Base-by-base conservation (phyloP, 2,888 invertebrate genomes). In the Noctua janthe region DNA sequence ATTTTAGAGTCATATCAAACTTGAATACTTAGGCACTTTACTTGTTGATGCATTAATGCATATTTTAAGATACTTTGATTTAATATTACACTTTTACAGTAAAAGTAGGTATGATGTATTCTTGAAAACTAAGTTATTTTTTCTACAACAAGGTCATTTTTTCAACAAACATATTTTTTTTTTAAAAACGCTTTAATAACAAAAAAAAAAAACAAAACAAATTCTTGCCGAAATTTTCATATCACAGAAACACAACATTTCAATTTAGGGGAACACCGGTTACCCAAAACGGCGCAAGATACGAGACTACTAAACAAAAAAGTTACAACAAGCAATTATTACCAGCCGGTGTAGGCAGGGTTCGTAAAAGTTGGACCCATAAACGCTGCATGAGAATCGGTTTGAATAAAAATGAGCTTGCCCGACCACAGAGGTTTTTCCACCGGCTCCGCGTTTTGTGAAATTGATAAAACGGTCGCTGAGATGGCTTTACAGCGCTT, bases 331-430 rank as follows among this genome's bases (percentile, higher is more conserved):
- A 84, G 90, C 91, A 90, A 92, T 92, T 92, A 92, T 89, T 85
- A 66, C 74, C 89, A 88, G 80, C 87, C 86, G 86, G 85, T 75
- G 84, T 82, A 73, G 82, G 78, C 81, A 84, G 77, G 78, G 79
- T 62, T 77, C 56, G 70, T 84, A 87, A 90, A 93, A 94, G 88
- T 94, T 93, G 78, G 78, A 82, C 76, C 88, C 90, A 90, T 93
- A 93, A 93, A 92, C 92, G 90, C 91, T 90, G 91, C 90, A 91
- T 92, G 89, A 90, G 90, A 92, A 93, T 91, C 85, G 90, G 83
- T 92, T 92, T 93, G 91, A 93, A 93, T 92, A 92, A 91, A 91
- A 92, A 91, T 92, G 91, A 92, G 90, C 78, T 76, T 66, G 43
- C 67, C 76, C 71, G 69, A 77, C 59, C 85, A 83, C 86, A 78